phyloP scores from a whole-genome alignment of 2,797 vertebrate genomes.

The Picus viridis region DNA sequence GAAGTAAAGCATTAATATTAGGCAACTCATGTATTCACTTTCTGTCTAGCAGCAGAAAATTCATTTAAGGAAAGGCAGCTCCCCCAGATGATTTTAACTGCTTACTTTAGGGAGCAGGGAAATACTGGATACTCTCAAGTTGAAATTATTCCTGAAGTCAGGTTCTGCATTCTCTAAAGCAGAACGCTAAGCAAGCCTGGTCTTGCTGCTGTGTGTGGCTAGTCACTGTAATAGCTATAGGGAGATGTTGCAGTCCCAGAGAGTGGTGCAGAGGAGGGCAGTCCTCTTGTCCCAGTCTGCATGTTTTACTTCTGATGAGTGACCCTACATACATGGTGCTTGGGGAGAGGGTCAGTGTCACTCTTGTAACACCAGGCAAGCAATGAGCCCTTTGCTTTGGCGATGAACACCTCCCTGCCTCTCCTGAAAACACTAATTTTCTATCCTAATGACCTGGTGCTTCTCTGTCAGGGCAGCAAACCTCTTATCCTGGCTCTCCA shows the following conservation, averaged over 20 bases:
- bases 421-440: rapidly evolving
- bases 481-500: background rate
- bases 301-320: background rate
- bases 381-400: rapidly evolving
- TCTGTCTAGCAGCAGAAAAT: background rate
- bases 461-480: background rate
- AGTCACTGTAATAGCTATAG: background rate
- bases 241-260: background rate
- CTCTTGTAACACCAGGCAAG: background rate
- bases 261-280: background rate
- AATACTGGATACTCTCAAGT: background rate
- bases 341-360: background rate
- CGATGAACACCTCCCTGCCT: background rate
- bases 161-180: background rate
- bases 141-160: constrained; percentile 22
- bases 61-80: constrained; percentile 2
- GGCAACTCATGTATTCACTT: background rate
- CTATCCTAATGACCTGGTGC: rapidly evolving
- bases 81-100: background rate
- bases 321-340: rapidly evolving
- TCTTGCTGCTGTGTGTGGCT: background rate
- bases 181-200: background rate
- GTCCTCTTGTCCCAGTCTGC: background rate
- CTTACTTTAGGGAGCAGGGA: background rate
- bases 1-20: constrained; percentile 21